Evolutionary conservation across 1,140 invertebrate genomes (phyloP).

Genomic region (Lepidurus packardi): DNA sequence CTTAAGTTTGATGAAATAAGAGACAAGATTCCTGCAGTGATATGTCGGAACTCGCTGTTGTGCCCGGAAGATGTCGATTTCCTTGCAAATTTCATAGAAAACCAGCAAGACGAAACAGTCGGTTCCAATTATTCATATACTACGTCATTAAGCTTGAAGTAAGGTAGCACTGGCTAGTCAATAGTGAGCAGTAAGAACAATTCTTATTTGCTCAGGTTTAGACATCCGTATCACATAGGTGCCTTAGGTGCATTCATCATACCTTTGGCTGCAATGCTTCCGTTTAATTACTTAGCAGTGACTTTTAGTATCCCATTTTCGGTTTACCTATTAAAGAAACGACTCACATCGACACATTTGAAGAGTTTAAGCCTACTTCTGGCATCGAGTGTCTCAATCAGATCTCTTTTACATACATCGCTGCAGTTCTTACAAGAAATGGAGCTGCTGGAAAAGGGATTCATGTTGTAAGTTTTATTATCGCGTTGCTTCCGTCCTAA

Average conservation of each 20-base stretch:
- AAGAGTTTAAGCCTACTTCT: neutral
- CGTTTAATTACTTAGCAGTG: neutral
- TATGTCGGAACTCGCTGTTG: neutral
- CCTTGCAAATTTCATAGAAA: neutral
- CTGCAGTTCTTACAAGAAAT: constrained; percentile 2
- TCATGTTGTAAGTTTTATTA: constrained; percentile 2
- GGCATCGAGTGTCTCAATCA: neutral
- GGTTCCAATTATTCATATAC: neutral
- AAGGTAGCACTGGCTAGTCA: neutral
- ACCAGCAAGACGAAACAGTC: neutral
- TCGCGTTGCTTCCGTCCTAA: neutral
- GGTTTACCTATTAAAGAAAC: neutral
- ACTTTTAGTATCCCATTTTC: neutral
- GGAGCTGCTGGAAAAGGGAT: neutral
- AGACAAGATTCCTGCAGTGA: neutral
- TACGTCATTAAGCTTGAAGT: neutral
- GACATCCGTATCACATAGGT: neutral
- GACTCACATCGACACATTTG: neutral
- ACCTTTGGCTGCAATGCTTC: neutral
- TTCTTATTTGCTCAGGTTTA: too few relatives aligned
- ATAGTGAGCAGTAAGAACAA: too few relatives aligned
- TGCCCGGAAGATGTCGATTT: neutral
- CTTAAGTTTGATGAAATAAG: neutral
- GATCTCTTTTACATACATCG: neutral
- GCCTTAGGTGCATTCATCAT: neutral